Evolutionary conservation across 1,140 invertebrate species (phyloP), one percentile per base, ranked within the genome.

Genomic region (Psix sp.): DNA sequence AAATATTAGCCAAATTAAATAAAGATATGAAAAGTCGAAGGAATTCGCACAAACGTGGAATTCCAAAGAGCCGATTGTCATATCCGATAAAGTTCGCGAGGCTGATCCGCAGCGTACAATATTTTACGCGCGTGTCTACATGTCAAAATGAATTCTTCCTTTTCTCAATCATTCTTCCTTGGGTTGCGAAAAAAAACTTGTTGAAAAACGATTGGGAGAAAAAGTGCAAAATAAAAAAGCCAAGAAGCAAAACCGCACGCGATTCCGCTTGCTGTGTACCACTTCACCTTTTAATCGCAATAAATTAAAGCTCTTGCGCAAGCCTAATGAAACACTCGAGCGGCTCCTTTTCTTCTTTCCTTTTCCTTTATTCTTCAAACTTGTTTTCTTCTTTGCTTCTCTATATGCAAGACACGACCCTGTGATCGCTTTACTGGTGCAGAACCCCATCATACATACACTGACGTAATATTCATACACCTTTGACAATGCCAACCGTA

Each of bases 271-370:
- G 68, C 35, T 18, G 70, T 57, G 62, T 67, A 57, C 70, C 56
- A 67, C 70, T 74, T 67, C 56, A 60, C 62, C 49, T 74, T 67
- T 74, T 74, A 63, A 74, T 74, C 72, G 72, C 52, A 60, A 74
- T 74, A 74, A 74, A 74, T 74, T 67, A 66, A 74, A 67, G 38
- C 57, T 20, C 56, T 74, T 74, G 43, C 71, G 71, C 63, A 74
- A 74, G 49, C 29, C 56, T 74, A 74, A 74, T 74, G 56, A 74
- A 74, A 74, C 56, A 62, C 62, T 74, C 38, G 62, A 49, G 71
- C 71, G 71, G 71, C 63, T 57, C 43, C 43, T 74, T 74, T 74
- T 74, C 71, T 67, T 67, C 49, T 62, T 45, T 67, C 49, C 62
- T 74, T 63, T 74, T 63, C 65, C 59, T 75, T 74, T 74, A 74